These are phyloP conservation scores for Parasteatoda lunata DNA, from an alignment of 2,888 invertebrate species.

Conservation along the genomic window DNA sequence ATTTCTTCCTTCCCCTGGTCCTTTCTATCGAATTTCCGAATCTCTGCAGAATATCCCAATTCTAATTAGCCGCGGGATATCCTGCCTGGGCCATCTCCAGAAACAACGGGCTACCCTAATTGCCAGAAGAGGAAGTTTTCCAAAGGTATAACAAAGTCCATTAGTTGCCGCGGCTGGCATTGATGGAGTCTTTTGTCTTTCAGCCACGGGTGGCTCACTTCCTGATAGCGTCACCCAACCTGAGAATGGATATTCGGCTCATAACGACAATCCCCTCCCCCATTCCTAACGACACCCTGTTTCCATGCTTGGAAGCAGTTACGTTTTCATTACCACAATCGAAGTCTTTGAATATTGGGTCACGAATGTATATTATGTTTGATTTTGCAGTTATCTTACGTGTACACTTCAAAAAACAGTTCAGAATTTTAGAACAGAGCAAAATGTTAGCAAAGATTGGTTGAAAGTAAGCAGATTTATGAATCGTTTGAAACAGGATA, in stretches of 20 bases:
- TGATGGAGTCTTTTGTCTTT: slow-evolving; percentile 15
- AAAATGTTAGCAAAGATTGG: no score
- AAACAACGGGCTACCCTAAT: slow-evolving; percentile 20
- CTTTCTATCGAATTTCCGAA: slow-evolving; percentile 14
- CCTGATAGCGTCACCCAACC: not conserved
- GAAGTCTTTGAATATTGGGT: no score
- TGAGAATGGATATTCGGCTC: not conserved
- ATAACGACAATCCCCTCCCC: not conserved
- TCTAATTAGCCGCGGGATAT: slow-evolving; percentile 27
- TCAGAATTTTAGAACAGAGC: no score
- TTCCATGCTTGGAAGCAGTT: no score
- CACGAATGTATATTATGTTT: no score
- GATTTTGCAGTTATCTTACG: no score
- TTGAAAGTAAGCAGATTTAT: no score
- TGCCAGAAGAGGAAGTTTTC: slow-evolving; percentile 37
- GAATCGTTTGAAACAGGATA: no score
- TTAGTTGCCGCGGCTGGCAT: slow-evolving; percentile 34
- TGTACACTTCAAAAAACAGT: no score
- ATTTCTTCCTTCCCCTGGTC: not conserved
- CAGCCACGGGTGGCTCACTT: slow-evolving; percentile 6
- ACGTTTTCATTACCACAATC: no score
- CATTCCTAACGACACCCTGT: not conserved
- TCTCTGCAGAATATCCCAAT: slow-evolving; percentile 7
- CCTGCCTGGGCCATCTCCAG: slow-evolving; percentile 13
- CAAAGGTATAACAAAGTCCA: slow-evolving; percentile 44